A percentile compares a stretch with the other conserved stretches of the same genome.
phyloP scores from a whole-genome alignment of 2,888 invertebrate genomes.

The Eutolmus rufibarbis region DNA sequence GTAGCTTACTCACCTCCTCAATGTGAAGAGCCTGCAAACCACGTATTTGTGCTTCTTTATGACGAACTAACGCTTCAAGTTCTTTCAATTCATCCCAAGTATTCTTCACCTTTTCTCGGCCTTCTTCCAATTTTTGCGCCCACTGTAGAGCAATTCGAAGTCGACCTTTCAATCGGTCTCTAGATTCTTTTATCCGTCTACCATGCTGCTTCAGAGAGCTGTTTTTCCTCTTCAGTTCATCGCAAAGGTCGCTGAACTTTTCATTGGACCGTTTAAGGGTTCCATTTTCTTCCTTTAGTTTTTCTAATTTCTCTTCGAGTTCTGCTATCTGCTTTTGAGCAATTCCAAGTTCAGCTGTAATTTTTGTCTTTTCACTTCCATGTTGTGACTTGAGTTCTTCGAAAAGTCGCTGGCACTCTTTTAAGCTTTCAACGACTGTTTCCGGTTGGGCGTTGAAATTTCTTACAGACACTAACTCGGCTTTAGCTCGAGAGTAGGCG shows the following conservation, averaged over 20 bases:
- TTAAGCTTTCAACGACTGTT: conserved; percentile 67
- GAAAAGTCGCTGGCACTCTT: conserved; percentile 77
- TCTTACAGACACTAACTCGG: conserved; percentile 56
- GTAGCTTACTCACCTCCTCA: conserved; percentile 58
- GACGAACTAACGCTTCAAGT: conserved; percentile 58
- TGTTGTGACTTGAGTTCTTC: conserved; percentile 80
- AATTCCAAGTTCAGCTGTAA: conserved; percentile 58
- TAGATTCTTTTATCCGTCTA: conserved; percentile 57
- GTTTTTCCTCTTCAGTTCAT: conserved; percentile 51
- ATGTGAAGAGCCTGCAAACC: conserved; percentile 57
- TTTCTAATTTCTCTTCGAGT: conserved; percentile 42
- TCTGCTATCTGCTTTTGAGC: conserved; percentile 47
- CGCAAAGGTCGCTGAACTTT: conserved; percentile 49
- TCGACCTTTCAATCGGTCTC: conserved; percentile 58
- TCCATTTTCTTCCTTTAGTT: conserved; percentile 49
- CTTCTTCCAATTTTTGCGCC: conserved; percentile 59
- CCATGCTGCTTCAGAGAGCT: conserved; percentile 53
- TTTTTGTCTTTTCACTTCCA: conserved; percentile 71
- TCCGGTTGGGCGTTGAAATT: conserved; percentile 53
- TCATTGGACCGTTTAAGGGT: conserved; percentile 52
- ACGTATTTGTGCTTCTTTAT: conserved; percentile 61
- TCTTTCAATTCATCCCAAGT: conserved; percentile 59
- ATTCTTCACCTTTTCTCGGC: conserved; percentile 56
- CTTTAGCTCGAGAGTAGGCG: conserved; percentile 59
- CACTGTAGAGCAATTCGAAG: conserved; percentile 59